A percentile compares a stretch with the other conserved stretches of the same genome.
Evolutionary conservation across 2,888 invertebrate species (phyloP).

Genomic region (Pogonocherus hispidulus): DNA sequence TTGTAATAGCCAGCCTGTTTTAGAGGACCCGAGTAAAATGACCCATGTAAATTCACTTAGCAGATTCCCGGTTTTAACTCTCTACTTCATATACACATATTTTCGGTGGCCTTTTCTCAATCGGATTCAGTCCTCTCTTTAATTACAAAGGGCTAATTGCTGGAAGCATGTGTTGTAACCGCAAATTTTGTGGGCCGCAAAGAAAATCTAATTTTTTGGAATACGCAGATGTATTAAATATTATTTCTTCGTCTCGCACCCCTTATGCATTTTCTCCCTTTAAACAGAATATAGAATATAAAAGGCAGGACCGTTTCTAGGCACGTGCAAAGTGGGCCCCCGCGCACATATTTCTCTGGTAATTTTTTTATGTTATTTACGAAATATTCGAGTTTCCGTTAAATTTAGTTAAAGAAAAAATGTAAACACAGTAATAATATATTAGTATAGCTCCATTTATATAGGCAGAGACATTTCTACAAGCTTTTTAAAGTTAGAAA

Average conservation of each 20-base stretch:
- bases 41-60: conserved; percentile 61
- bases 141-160: conserved; percentile 28
- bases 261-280: neutral
- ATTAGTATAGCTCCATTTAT: no score
- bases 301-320: no score
- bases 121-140: conserved; percentile 13
- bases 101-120: conserved; percentile 26
- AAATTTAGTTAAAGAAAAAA: no score
- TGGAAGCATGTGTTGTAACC: conserved; percentile 18
- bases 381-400: no score
- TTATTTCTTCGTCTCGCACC: neutral
- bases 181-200: conserved; percentile 21
- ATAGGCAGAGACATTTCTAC: no score
- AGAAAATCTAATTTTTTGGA: conserved; percentile 19
- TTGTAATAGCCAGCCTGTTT: conserved; percentile 48
- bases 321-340: no score
- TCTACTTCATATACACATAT: conserved; percentile 13
- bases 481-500: no score
- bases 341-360: no score
- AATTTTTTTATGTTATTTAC: no score
- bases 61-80: conserved; percentile 41
- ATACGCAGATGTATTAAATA: conserved; percentile 18
- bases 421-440: no score
- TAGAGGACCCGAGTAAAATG: conserved; percentile 52
- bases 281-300: no score